phyloP scores from a whole-genome alignment of 2,888 invertebrate species.

The Belgica antarctica region DNA sequence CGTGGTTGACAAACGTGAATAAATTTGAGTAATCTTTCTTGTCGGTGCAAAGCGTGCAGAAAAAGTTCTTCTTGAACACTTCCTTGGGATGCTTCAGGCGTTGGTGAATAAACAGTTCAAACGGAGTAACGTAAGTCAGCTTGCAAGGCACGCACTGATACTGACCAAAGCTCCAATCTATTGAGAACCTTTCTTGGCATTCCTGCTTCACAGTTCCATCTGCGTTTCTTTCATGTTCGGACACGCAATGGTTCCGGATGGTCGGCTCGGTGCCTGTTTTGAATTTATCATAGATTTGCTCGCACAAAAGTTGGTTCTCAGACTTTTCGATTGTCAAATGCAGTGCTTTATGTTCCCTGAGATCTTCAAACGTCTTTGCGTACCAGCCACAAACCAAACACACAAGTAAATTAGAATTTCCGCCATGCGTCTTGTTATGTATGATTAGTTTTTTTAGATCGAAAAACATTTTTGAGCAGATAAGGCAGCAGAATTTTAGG shows the following conservation, averaged over 20 bases:
- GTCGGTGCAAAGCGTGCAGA: slow-evolving; percentile 48
- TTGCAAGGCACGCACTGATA: slow-evolving; percentile 15
- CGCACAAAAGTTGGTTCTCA: background rate
- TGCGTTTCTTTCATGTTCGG: slow-evolving; percentile 7
- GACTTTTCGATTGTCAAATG: background rate
- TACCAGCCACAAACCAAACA: slow-evolving; percentile 20
- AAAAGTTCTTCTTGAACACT: slow-evolving; percentile 8
- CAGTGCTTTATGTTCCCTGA: background rate
- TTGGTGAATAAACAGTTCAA: background rate
- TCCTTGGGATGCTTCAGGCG: slow-evolving; percentile 14
- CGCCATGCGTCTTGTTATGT: background rate
- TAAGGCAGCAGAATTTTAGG: slow-evolving; percentile 16
- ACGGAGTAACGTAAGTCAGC: background rate
- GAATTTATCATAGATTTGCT: background rate
- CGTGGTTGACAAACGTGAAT: slow-evolving; percentile 49
- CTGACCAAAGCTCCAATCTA: slow-evolving; percentile 14
- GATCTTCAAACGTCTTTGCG: background rate
- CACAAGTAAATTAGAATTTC: background rate
- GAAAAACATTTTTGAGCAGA: slow-evolving; percentile 15
- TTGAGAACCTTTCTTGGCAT: background rate
- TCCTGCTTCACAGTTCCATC: slow-evolving; percentile 33
- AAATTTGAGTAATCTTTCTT: slow-evolving; percentile 48
- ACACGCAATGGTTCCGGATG: background rate
- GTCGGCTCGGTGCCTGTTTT: background rate
- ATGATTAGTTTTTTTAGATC: background rate